Base-by-base conservation (phyloP, 2,113 vertebrate genomes). In the Symphodus melops region DNA sequence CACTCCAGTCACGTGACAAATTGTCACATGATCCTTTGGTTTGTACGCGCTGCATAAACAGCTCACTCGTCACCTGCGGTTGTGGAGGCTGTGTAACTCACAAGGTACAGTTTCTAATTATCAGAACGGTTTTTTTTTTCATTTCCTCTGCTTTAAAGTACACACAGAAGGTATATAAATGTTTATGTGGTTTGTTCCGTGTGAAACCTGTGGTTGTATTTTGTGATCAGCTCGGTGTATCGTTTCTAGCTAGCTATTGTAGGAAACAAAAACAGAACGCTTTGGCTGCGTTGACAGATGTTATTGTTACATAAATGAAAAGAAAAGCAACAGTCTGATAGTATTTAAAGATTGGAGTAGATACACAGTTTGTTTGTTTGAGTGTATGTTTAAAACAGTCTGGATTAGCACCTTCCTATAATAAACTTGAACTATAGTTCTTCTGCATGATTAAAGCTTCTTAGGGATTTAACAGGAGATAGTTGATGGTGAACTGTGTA, bases 21-120 rank as follows among this genome's bases (percentile, higher is more conserved):
- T 6, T 5, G 49, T 87, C 82, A 88, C 84, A 36, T 84, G 87
- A 8, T 6, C 17, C 46, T 39, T 28, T 14, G 21, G 8, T 19
- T 17, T 44, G 8, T 54, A 4, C 9, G 3, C 1, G n/a, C 46
- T 54, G 72, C 79, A 82, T 56, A 65, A 14, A 11, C 16, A 19
- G 46, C 16, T 57, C 56, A 59, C 67, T 83, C 69, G 25, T 54
- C 39, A 20, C 19, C 37, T 16, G 55, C 9, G 44, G 55, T 4
- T 44, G 66, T 20, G 57, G 70, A 42, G 53, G 21, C 49, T 10
- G 54, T 7, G 8, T 1, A 1, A 16, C 37, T 3, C 11, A 0
- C 9, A 71, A 75, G 79, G 79, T 81, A 74, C 5, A 14, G 53
- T 42, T 2, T 0, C 28, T 16, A 2, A 4, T 36, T 52, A 0